Base-by-base conservation (phyloP, 2,113 vertebrate genomes). In the Columba livia region DNA sequence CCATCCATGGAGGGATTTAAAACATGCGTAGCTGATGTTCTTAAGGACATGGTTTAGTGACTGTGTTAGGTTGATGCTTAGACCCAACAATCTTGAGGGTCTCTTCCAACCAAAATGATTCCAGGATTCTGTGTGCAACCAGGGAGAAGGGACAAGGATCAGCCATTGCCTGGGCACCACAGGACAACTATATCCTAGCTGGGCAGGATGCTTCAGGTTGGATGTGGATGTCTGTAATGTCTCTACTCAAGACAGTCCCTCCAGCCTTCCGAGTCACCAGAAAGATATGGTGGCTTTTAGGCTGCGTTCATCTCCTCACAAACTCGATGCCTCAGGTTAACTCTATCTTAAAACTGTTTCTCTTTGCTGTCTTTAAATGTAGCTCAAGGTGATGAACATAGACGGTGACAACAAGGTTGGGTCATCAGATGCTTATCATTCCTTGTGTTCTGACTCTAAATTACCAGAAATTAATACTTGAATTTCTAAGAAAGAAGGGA, bases 351-450 rank as follows among this genome's bases (percentile, higher is more conserved):
- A 71, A 77, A 32, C 9, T 23, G 0, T 66, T 78, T 62, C 19
- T 71, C 12, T 61, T 19, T 13, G 5, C 24, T 58, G 4, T 9
- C 60, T 85, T 31, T 36, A 64, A 71, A 83, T 79, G 53, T 66
- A 84, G 50, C 15, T 84, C 44, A 48, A 84, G 24, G 32, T 69
- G 77, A 70, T 24, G 24, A 73, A 34, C 4, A 18, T 14, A 51
- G 42, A 28, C 1, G 0, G 38, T 19, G 70, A 47, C 32, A 70
- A 57, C 5, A 28, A 47, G 4, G 12, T 14, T 36, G 12, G 51
- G 95, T 64, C 44, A 75, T 31, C 19, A 1, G 0, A 4, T 42
- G 1, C 2, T 0, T 29, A 21, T 51, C 14, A 5, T 48, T 75
- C 67, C 5, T 61, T 34, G 5, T 29, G 25, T 28, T 25, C n/a